These are phyloP conservation scores for Caprella mutica DNA, from an alignment of 2,888 invertebrate species.

Conservation along the genomic window DNA sequence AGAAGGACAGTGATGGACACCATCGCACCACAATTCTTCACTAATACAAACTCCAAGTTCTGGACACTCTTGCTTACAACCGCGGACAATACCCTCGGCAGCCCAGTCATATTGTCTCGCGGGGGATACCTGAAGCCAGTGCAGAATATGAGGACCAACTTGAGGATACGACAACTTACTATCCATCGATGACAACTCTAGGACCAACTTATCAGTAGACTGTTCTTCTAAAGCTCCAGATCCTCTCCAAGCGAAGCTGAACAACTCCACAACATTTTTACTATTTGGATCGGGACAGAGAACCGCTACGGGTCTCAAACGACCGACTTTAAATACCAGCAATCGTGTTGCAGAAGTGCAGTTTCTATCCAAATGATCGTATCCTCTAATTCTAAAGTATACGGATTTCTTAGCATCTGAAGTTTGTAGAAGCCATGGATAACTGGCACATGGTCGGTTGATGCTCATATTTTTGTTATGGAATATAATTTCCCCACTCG, in stretches of 20 bases:
- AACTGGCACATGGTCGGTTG: conserved; percentile 28
- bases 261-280: conserved; percentile 29
- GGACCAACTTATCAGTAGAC: conserved; percentile 29
- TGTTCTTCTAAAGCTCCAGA: conserved; percentile 30
- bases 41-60: conserved; percentile 51
- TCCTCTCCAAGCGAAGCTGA: conserved; percentile 33
- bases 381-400: conserved; percentile 30
- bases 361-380: conserved; percentile 30
- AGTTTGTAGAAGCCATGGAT: conserved; percentile 30
- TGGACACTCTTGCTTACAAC: conserved; percentile 29
- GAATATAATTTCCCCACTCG: conserved; percentile 28
- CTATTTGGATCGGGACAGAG: conserved; percentile 28
- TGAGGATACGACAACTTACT: conserved; percentile 14
- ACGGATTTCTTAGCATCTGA: conserved; percentile 28
- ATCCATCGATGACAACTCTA: conserved; percentile 15
- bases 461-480: conserved; percentile 24
- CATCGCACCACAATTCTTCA: conserved; percentile 66
- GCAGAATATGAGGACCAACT: conserved; percentile 25
- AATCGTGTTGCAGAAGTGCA: conserved; percentile 26
- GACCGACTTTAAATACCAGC: conserved; percentile 30
- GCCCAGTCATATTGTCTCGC: conserved; percentile 32
- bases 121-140: conserved; percentile 32
- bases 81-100: conserved; percentile 27
- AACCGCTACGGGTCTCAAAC: conserved; percentile 28
- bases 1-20: conserved; percentile 63